Evolutionary conservation across 2,888 invertebrate species (phyloP), one percentile per base, ranked within the genome.

Genomic region (Elysia crispata): DNA sequence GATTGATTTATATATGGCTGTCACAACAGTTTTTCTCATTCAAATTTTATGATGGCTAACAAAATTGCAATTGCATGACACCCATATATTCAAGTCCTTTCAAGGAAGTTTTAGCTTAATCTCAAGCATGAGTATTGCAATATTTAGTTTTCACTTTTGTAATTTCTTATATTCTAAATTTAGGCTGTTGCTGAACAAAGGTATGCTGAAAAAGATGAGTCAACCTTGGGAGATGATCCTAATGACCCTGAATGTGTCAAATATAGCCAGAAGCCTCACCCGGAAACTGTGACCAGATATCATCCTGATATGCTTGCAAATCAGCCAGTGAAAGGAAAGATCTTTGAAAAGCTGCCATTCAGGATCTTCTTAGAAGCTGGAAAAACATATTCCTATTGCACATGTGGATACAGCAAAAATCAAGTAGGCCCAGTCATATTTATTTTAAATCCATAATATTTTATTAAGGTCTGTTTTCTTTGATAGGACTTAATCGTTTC

Each of bases 261-360:
- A 15, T 60, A 33, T 64, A 77, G 64, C 25, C 33, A 66, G 41
- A 76, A 66, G n/a, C 67, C 49, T 64, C 88, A 89, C 74, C 85
- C 86, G 23, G 89, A 89, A 79, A 85, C 87, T 1, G 86, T 84
- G 23, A 69, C n/a, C 31, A 79, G 54, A n/a, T 66, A 78, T 72
- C 83, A 83, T 62, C 70, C 67, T 23, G 85, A 86, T 13, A 80
- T 85, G 50, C 85, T 84, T 57, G 79, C 81, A 3, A 60, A 57
- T 30, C 79, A 86, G 20, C 86, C 85, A 50, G 86, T 86, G 0
- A 95, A 95, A 92, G 98, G 98, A 13, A 92, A 93, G 57, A 94
- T 97, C 62, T 97, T 96, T 91, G 97, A 98, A 88, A 96, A 95
- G 89, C 97, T 96, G 90, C 98, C 98, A 0, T 97, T 97, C 86